These are phyloP conservation scores for Drosophila acutilabella DNA, from an alignment of 2,888 invertebrate genomes.

Conservation along the genomic window DNA sequence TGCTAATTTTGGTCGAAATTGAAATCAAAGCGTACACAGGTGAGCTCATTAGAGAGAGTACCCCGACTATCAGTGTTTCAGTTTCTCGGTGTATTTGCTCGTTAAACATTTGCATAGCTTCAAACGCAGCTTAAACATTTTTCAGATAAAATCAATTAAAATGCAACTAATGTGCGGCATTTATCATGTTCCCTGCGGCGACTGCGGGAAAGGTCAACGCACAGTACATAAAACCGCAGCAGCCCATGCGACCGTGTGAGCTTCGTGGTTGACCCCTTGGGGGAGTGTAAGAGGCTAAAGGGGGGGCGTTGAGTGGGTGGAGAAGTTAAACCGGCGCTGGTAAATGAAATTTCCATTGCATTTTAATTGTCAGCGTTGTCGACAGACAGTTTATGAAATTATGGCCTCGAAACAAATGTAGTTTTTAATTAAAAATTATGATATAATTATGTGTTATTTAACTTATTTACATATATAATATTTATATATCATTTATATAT, in stretches of 20 bases:
- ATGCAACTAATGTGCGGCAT: constrained; percentile 71
- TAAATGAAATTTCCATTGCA: constrained; percentile 47
- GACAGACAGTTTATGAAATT: constrained; percentile 38
- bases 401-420: constrained; percentile 21
- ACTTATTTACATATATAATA: constrained; percentile 3
- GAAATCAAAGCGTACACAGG: constrained; percentile 53
- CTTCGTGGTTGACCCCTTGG: constrained; percentile 15
- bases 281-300: background rate
- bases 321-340: background rate
- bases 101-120: constrained; percentile 41
- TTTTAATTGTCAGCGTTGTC: constrained; percentile 53
- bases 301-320: background rate
- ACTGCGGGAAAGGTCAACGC: constrained; percentile 64
- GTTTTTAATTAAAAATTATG: constrained; percentile 52
- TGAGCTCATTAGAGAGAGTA: constrained; percentile 28
- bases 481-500: background rate
- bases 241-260: constrained; percentile 36
- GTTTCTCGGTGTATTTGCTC: constrained; percentile 26
- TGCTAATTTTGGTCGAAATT: constrained; percentile 68
- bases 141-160: constrained; percentile 73
- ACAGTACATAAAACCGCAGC: constrained; percentile 42
- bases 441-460: constrained; percentile 12
- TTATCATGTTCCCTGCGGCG: constrained; percentile 33
- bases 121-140: constrained; percentile 29
- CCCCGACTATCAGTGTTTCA: background rate